A percentile compares a stretch with the other conserved stretches of the same genome.
phyloP scores from a whole-genome alignment of 2,888 invertebrate genomes.

The Hoplodrina blanda region DNA sequence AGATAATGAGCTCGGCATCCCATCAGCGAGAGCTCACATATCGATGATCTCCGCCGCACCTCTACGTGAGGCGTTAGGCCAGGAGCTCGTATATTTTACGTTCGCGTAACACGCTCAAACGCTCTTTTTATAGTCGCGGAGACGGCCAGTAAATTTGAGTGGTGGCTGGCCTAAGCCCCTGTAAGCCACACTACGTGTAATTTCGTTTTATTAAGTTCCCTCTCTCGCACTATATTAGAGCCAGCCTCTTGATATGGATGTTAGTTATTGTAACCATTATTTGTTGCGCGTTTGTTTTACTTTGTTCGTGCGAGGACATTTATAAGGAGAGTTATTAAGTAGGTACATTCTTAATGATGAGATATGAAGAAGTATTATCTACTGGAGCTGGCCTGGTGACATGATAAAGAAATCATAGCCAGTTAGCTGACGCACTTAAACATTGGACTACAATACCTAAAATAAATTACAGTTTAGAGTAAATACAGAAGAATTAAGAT shows the following conservation, averaged over 20 bases:
- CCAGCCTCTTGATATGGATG: slow-evolving; percentile 59
- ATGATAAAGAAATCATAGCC: neutral
- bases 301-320: slow-evolving; percentile 12
- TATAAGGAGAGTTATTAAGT: slow-evolving; percentile 6
- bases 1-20: neutral
- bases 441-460: neutral
- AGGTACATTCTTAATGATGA: slow-evolving; percentile 23
- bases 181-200: slow-evolving; percentile 75
- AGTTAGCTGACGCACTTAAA: too few relatives aligned
- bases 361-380: neutral
- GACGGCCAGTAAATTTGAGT: slow-evolving; percentile 82
- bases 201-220: slow-evolving; percentile 84
- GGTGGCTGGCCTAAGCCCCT: slow-evolving; percentile 74
- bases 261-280: slow-evolving; percentile 60
- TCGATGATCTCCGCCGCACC: slow-evolving; percentile 43
- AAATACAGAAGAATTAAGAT: neutral
- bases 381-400: neutral
- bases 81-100: slow-evolving; percentile 70
- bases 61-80: slow-evolving; percentile 49
- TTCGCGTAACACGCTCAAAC: slow-evolving; percentile 74
- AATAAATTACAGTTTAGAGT: neutral
- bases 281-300: slow-evolving; percentile 34
- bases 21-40: neutral
- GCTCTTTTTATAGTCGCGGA: slow-evolving; percentile 80
- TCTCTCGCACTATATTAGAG: slow-evolving; percentile 73